Conservation (phyloP, 30 jellyfish, hydroid and myxozoan species). For the Pseudorhiza aurosa region DNA sequence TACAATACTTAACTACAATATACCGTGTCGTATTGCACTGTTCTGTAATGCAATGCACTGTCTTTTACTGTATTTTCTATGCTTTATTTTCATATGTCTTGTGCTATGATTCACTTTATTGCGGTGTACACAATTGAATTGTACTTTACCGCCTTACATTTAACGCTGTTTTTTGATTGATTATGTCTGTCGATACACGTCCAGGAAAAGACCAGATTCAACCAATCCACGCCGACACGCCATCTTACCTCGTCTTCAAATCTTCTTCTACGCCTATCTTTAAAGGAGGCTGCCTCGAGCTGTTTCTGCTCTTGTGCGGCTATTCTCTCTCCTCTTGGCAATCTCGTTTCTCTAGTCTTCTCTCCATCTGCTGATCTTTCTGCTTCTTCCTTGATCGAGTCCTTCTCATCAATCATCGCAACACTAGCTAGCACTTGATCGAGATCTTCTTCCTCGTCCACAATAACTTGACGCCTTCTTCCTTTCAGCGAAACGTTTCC, state of each 20-base stretch:
- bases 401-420: background rate
- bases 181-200: too few species aligned
- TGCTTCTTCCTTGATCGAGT: background rate
- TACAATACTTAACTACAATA: too few species aligned
- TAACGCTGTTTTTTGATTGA: too few species aligned
- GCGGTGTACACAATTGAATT: background rate
- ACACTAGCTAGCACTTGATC: conserved; percentile 6
- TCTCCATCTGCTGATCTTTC: background rate
- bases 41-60: background rate
- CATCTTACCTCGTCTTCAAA: conserved; percentile 38
- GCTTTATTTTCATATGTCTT: background rate
- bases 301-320: background rate
- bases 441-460: conserved; percentile 37
- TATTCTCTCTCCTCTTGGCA: conserved; percentile 22
- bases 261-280: conserved; percentile 23
- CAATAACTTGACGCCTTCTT: conserved; percentile 19
- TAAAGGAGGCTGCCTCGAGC: conserved; percentile 18
- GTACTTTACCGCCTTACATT: background rate
- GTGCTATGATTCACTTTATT: background rate
- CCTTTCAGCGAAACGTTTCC: conserved; percentile 35
- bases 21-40: background rate
- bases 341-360: conserved; percentile 1
- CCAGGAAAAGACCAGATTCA: too few species aligned
- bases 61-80: background rate
- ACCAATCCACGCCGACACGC: too few species aligned